Base-by-base conservation (phyloP, 2,888 invertebrate species). In the Tribolium freemani region DNA sequence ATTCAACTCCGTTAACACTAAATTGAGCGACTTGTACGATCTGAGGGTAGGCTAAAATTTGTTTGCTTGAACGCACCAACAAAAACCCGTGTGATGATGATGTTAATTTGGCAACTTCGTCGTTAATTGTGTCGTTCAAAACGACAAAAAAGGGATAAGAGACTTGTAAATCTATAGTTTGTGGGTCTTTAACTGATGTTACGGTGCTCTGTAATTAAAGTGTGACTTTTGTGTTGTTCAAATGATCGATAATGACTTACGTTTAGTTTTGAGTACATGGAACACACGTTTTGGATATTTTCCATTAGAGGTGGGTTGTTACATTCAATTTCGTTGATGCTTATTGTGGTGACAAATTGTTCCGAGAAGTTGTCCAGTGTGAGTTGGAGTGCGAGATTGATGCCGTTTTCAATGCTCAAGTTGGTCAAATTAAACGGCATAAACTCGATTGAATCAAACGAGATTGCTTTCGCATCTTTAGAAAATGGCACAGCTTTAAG, bases 291-390 rank as follows among this genome's bases (percentile, higher is more conserved):
- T 68, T 82, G 82, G 31, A 84, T 79, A 50, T 80, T 78, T 8
- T 81, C 76, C 16, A 79, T 51, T 11, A 85, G 74, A 6, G 78
- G 73, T 9, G 78, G 61, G 51, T 81, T 78, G 13, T 79, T 72
- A 3, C 81, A 80, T 69, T 83, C 80, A n/a, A 86, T 75, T 78
- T 86, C 86, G 1, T 83, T 83, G 6, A 86, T 76, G 57, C 80
- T 78, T 5, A 86, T 76, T 64, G 80, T 84, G 5, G 76, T 82
- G 0, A 77, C 71, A 31, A 74, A 74, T 16, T 78, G 77, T n/a
- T 82, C 82, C 16, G 77, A 74, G 68, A 83, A 84, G 68, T 85
- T 85, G 5, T 80, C 76, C 16, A 84, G 60, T 10, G 80, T 77
- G 10, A 86, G 68, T 63, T 85, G 83, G 2, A 86, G 46, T 10